Percentiles rank a stretch among this genome's conserved stretches.
Conservation (phyloP, 1,140 invertebrate species). For the Archegozetes longisetosus region DNA sequence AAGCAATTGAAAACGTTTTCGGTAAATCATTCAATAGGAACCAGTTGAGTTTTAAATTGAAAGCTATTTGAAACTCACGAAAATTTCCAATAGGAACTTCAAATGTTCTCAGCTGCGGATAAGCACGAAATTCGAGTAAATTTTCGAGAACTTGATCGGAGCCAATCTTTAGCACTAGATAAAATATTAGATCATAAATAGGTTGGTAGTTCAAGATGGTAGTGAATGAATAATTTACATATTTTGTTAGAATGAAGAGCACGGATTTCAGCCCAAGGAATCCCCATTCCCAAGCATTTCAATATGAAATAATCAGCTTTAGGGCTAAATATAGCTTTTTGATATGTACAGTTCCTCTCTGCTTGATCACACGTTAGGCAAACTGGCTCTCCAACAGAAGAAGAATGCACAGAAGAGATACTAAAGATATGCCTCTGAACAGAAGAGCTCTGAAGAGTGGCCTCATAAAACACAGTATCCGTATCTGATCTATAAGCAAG, state of each 20-base stretch:
- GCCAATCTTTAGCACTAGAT: slow-evolving; percentile 1
- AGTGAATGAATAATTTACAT: neutral
- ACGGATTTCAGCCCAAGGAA: slow-evolving; percentile 44
- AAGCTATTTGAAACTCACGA: neutral
- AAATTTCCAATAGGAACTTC: neutral
- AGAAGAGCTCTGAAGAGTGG: slow-evolving; percentile 39
- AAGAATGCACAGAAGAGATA: neutral
- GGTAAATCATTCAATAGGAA: neutral
- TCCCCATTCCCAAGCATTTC: slow-evolving; percentile 64
- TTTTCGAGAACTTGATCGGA: neutral
- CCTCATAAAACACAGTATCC: slow-evolving; percentile 17
- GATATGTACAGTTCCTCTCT: slow-evolving; percentile 24
- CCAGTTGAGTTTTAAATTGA: no score
- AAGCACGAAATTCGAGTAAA: slow-evolving; percentile 7
- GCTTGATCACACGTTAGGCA: slow-evolving; percentile 8
- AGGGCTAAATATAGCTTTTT: slow-evolving; percentile 44
- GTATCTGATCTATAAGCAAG: slow-evolving; percentile 51
- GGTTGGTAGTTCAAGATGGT: neutral
- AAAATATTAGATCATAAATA: neutral
- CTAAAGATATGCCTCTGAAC: slow-evolving; percentile 23
- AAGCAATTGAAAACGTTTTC: neutral
- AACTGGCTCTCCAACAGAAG: neutral
- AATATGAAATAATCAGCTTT: slow-evolving; percentile 51
- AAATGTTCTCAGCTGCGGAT: slow-evolving; percentile 6
- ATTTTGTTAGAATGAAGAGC: slow-evolving; percentile 1